These are phyloP conservation scores for Muscidifurax raptorellus DNA, from an alignment of 1,140 invertebrate genomes.

Conservation along the genomic window DNA sequence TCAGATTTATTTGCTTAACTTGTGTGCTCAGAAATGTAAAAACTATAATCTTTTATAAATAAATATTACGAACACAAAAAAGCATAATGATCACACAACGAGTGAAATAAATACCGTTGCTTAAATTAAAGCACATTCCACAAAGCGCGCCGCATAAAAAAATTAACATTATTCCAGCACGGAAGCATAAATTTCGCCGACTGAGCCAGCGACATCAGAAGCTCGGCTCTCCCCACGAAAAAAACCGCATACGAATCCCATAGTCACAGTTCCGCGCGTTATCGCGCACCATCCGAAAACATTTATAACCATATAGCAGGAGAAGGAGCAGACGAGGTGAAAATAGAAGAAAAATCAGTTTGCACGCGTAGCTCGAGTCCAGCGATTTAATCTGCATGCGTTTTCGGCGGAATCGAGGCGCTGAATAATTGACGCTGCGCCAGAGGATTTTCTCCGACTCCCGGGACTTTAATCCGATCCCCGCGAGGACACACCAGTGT, in stretches of 20 bases:
- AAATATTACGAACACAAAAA: not conserved
- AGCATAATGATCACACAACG: not conserved
- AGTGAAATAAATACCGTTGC: not conserved
- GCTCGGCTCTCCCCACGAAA: not conserved
- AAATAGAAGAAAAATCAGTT: conserved; percentile 34
- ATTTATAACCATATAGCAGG: conserved; percentile 22
- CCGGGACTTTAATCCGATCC: conserved; percentile 10
- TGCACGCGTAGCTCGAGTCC: not conserved
- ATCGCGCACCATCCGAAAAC: conserved; percentile 9
- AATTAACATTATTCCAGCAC: conserved; percentile 6
- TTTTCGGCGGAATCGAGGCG: conserved; percentile 16
- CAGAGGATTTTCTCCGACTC: conserved; percentile 26
- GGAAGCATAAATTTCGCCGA: not conserved
- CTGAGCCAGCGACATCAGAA: not conserved
- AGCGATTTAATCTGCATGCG: conserved; percentile 34
- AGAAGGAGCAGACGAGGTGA: not conserved
- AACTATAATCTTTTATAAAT: too few relatives aligned
- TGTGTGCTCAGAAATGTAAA: too few relatives aligned
- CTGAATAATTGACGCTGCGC: conserved; percentile 29
- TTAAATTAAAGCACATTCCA: not conserved
- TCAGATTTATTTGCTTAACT: too few relatives aligned
- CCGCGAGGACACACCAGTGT: not conserved
- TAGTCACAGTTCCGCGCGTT: not conserved
- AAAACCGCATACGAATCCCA: not conserved
- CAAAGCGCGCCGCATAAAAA: not conserved